Percentiles rank a stretch among this genome's conserved stretches.
Conservation (phyloP, 2,888 invertebrate genomes). For the Drosophila anomalipes region DNA sequence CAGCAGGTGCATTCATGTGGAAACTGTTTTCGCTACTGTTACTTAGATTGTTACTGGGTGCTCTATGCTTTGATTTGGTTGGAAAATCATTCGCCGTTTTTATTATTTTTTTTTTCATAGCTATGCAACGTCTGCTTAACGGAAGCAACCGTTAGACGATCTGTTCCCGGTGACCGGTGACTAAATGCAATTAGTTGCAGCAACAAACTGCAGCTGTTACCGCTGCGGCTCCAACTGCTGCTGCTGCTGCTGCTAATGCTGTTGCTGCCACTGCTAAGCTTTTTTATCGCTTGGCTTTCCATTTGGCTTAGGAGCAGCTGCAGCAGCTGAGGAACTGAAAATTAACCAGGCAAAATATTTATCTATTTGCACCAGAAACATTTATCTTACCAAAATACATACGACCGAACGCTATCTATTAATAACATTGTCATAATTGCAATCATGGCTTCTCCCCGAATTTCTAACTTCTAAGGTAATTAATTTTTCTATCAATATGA, state of each 20-base stretch:
- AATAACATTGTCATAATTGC: slow-evolving; percentile 1
- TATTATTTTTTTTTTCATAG: slow-evolving; percentile 25
- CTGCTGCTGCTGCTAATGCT: slow-evolving; percentile 7
- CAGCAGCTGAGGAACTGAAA: slow-evolving; percentile 49
- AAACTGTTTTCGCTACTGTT: slow-evolving; percentile 65
- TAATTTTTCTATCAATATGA: background rate
- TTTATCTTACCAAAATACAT: slow-evolving; percentile 24
- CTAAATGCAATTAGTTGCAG: slow-evolving; percentile 80
- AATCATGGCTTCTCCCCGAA: background rate
- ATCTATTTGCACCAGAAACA: slow-evolving; percentile 22
- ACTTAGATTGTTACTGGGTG: slow-evolving; percentile 54
- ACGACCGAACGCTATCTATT: slow-evolving; percentile 5
- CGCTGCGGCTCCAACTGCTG: slow-evolving; percentile 27
- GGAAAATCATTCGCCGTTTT: slow-evolving; percentile 58
- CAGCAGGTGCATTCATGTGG: slow-evolving; percentile 62
- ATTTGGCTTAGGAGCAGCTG: slow-evolving; percentile 63
- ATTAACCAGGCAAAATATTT: slow-evolving; percentile 58
- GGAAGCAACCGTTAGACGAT: slow-evolving; percentile 77
- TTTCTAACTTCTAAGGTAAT: background rate
- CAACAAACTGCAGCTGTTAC: slow-evolving; percentile 73
- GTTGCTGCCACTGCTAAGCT: slow-evolving; percentile 15
- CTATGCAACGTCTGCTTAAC: slow-evolving; percentile 64
- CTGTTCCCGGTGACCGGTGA: slow-evolving; percentile 65
- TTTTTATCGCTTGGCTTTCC: slow-evolving; percentile 57
- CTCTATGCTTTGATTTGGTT: slow-evolving; percentile 73